Evolutionary conservation across 2,888 invertebrate species (phyloP).

Genomic region (Phaedon cochleariae): DNA sequence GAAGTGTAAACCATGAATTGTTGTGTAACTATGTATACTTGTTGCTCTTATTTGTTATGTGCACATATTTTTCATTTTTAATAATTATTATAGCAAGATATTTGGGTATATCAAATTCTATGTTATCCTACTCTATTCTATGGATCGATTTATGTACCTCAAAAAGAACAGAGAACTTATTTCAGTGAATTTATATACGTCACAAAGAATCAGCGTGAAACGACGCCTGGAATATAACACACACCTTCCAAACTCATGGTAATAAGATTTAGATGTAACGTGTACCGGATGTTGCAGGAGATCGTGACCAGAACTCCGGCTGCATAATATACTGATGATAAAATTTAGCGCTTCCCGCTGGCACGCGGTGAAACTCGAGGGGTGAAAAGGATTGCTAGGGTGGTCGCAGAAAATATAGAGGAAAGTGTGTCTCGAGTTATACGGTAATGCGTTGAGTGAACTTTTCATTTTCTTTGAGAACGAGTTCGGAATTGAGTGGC

Average conservation of each 20-base stretch:
- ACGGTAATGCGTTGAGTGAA: not conserved
- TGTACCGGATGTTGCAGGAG: slow-evolving; percentile 59
- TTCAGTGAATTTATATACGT: not conserved
- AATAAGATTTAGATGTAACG: slow-evolving; percentile 61
- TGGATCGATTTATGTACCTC: no score
- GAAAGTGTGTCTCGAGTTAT: not conserved
- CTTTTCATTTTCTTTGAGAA: not conserved
- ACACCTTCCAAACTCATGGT: slow-evolving; percentile 52
- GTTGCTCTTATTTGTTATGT: no score
- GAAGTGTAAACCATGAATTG: no score
- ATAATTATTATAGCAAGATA: no score
- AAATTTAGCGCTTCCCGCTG: slow-evolving; percentile 50
- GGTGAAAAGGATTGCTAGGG: not conserved
- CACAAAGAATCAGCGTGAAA: not conserved
- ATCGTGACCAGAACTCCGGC: slow-evolving; percentile 61
- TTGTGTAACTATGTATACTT: no score
- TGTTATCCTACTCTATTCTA: no score
- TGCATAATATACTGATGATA: slow-evolving; percentile 60
- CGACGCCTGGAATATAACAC: slow-evolving; percentile 42
- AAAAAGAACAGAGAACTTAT: no score
- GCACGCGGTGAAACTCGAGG: slow-evolving; percentile 4
- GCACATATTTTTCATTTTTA: no score
- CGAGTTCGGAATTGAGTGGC: not conserved
- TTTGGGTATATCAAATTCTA: no score
- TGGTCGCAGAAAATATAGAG: not conserved